Percentiles rank a stretch among this genome's conserved stretches.
Evolutionary conservation across 2,888 invertebrate genomes (phyloP).

Genomic region (Noctuana brunneofusca): DNA sequence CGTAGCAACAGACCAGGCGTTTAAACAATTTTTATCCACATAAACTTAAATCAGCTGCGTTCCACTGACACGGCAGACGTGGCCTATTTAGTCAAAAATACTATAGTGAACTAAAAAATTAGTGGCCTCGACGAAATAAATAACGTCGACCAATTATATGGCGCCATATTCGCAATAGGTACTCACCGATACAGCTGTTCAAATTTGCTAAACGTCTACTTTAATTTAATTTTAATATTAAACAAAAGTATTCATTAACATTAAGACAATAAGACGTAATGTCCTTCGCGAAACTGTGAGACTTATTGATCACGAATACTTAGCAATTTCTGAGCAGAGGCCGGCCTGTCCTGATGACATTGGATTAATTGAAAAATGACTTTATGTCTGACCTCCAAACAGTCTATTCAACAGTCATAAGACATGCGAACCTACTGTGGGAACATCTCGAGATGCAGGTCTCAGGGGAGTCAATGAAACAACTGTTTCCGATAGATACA

Average conservation of each 20-base stretch:
- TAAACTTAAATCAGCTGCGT: slow-evolving; percentile 55
- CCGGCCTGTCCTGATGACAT: slow-evolving; percentile 73
- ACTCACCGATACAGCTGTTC: slow-evolving; percentile 53
- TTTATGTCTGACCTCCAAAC: slow-evolving; percentile 68
- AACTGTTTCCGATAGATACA: slow-evolving; percentile 51
- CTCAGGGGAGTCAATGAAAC: slow-evolving; percentile 42
- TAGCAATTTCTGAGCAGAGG: slow-evolving; percentile 58
- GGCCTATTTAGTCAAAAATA: slow-evolving; percentile 52
- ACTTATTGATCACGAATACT: slow-evolving; percentile 45
- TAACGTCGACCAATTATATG: slow-evolving; percentile 1
- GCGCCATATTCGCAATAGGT: slow-evolving; percentile 7
- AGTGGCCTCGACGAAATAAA: background rate
- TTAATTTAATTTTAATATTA: slow-evolving; percentile 41
- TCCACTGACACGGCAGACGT: slow-evolving; percentile 51
- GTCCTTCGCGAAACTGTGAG: slow-evolving; percentile 36
- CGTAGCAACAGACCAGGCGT: slow-evolving; percentile 14
- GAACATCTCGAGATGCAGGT: slow-evolving; percentile 47
- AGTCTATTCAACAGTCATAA: slow-evolving; percentile 57
- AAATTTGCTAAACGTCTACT: slow-evolving; percentile 55
- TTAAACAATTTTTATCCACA: slow-evolving; percentile 37
- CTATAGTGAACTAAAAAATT: slow-evolving; percentile 37
- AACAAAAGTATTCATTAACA: slow-evolving; percentile 49
- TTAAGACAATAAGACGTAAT: slow-evolving; percentile 49
- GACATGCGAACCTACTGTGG: slow-evolving; percentile 57
- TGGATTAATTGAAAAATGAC: slow-evolving; percentile 78